These are phyloP conservation scores for Crypturellus tataupa DNA, from an alignment of 2,797 vertebrate genomes.

Conservation along the genomic window DNA sequence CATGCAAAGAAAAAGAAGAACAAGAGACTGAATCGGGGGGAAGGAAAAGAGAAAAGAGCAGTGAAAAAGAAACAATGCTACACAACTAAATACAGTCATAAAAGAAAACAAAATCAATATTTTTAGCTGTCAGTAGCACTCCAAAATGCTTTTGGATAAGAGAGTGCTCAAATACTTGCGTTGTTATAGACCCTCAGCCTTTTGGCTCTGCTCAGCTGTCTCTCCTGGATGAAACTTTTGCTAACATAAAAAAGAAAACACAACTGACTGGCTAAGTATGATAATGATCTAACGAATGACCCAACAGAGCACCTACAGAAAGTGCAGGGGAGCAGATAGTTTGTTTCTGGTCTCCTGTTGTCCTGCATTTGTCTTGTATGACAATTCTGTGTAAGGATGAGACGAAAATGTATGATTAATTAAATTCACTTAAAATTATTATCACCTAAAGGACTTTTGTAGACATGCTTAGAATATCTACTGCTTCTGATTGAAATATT, in stretches of 20 bases:
- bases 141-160: not conserved
- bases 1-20: not conserved
- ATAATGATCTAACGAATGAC: accelerated
- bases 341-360: not conserved
- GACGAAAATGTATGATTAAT: not conserved
- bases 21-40: not conserved
- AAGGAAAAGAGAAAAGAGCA: not conserved
- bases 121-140: not conserved
- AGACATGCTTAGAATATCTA: not conserved
- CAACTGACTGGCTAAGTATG: not conserved
- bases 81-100: not conserved
- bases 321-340: not conserved
- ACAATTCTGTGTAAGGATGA: not conserved
- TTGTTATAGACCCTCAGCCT: not conserved
- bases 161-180: not conserved
- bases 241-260: not conserved
- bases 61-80: not conserved
- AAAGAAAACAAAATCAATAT: not conserved
- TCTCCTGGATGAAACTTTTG: not conserved
- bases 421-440: not conserved
- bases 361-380: not conserved
- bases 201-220: not conserved
- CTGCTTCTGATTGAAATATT: not conserved
- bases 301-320: not conserved
- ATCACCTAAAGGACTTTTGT: no score